Conservation (phyloP, 2,113 vertebrate species). For the Coryphaenoides rupestris region DNA sequence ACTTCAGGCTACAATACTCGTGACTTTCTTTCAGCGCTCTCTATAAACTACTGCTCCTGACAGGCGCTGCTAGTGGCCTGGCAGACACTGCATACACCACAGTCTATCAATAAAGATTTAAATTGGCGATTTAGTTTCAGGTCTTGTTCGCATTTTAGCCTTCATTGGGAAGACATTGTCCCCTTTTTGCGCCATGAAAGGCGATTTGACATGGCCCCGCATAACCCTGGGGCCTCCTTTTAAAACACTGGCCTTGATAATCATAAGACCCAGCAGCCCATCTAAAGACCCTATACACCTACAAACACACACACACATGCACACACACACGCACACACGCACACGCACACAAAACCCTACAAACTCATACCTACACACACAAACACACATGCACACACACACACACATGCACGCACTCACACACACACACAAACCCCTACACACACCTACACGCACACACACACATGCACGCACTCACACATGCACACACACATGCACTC, state of each 20-base stretch:
- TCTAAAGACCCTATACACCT: neutral
- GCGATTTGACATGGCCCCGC: slow-evolving; percentile 26
- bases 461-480: neutral
- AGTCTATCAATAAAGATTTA: neutral
- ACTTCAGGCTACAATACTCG: neutral
- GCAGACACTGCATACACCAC: neutral
- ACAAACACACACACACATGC: neutral
- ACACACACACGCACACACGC: neutral
- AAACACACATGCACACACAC: no score
- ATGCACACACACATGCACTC: neutral
- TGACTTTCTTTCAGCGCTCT: neutral
- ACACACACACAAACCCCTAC: no score
- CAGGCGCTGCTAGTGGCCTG: neutral
- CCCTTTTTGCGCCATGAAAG: slow-evolving; percentile 20
- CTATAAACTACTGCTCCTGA: neutral
- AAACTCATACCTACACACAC: no score
- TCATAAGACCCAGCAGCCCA: slow-evolving; percentile 20
- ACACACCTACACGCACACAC: no score
- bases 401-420: no score
- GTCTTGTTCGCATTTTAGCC: slow-evolving; percentile 23
- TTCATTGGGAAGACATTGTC: slow-evolving; percentile 5
- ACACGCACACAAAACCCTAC: no score
- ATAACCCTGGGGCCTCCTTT: slow-evolving; percentile 17
- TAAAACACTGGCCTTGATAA: slow-evolving; percentile 21
- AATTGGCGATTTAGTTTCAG: neutral